Base-by-base conservation (phyloP, 92 coral and sea anemone species). In the Epizoanthus ramosus region DNA sequence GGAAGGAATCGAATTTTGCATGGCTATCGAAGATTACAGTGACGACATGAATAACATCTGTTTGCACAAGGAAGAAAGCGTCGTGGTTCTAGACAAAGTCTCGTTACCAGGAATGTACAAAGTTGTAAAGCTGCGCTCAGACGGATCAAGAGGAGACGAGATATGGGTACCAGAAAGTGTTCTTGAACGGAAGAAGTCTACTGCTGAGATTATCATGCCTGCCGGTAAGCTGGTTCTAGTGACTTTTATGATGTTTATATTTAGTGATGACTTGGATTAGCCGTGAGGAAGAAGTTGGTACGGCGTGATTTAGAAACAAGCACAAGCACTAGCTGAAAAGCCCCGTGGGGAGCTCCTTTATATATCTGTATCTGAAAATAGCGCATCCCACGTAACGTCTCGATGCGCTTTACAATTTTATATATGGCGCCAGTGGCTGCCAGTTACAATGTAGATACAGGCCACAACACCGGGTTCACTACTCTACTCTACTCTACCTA, bases 91-190 rank as follows among this genome's bases (percentile, higher is more conserved):
- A 15, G 98, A 93, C 80, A 84, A 88, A 23, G 61, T 91, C 13
- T 93, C 95, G n/a, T 86, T 84, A 21, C 91, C 95, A 23, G 95
- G 91, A 23, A 93, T 93, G 98, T 89, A 84, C 89, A 91, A 87
- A 65, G 95, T 93, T 1, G 93, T 93, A 73, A 89, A 81, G 67
- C 72, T 93, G 67, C 83, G 86, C 17, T 73, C 91, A 8, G 98
- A 93, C 76, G 95, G 98, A 15, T 93, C 98, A 10, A 91, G 73
- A 43, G 98, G 92, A 43, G 86, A 91, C 71, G 98, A 93, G 80
- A 86, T 93, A 45, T 93, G 95, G 98, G 95, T 93, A 4, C 98
- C 98, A 39, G 80, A 92, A 54, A 81, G 74, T 10, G 74, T 91
- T 50, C 83, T 93, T 6, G 83, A 85, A 76, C 84, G 93, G 68